Evolutionary conservation across 2,888 invertebrate species (phyloP), one percentile per base, ranked within the genome.

Genomic region (Pherbina coryleti): DNA sequence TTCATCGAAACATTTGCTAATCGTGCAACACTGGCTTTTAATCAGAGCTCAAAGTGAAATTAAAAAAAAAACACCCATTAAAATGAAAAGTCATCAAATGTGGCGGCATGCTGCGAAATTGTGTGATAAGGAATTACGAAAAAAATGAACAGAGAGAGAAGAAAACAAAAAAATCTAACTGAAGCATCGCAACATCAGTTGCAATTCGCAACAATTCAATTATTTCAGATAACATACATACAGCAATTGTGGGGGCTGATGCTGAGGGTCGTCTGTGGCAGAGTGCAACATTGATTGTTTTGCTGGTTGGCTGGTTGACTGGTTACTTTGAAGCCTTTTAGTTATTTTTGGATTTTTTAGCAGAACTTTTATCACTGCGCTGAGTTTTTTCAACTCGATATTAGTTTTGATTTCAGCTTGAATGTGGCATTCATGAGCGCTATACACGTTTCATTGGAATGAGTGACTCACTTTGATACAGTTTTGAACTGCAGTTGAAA

Each of bases 161-260:
- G 37, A 19, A 76, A 75, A 70, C 49, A 37, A 31, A 64, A 34
- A 79, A 78, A 78, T 14, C 5, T 9, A 51, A 51, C 51, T 51
- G 8, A 66, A 66, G 7, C 31, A 28, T 66, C 34, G 5, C 73
- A 81, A 76, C 81, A 80, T 79, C 80, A 80, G 79, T 78, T 81
- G 79, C 78, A 72, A 66, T 78, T 81, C 31, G 44, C 66, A 80
- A 77, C 78, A 81, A 81, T 80, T 81, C 79, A 81, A 80, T 81
- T 80, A 81, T 78, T 78, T 79, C 74, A 78, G 77, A 79, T 80
- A 79, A 75, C 80, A 76, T 80, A 78, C 75, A 53, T n/a, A n/a
- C n/a, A n/a, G n/a, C 71, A 76, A 70, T 78, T 72, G 55, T 76
- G 62, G 55, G 49, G 69, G 67, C 49, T 19, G 19, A 69, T 28